phyloP scores from a whole-genome alignment of 2,113 vertebrate genomes.

The Cololabis saira region DNA sequence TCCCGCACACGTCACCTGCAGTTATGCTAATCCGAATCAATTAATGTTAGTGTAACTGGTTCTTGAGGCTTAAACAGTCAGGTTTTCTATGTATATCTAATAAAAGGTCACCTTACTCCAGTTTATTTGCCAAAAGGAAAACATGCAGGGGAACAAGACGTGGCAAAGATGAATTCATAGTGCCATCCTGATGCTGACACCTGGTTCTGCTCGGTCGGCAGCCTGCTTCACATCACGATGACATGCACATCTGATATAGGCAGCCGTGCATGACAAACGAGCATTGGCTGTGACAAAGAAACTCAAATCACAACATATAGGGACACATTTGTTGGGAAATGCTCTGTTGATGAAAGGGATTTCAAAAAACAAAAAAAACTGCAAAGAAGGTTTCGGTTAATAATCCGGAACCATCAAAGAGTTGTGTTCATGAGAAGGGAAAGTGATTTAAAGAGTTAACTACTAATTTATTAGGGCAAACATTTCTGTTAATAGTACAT shows the following conservation, averaged over 20 bases:
- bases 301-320: slow-evolving; percentile 10
- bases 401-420: not conserved
- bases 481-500: slow-evolving; percentile 42
- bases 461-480: slow-evolving; percentile 59
- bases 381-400: not conserved
- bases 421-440: not conserved
- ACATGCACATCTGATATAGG: slow-evolving; percentile 13
- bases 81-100: slow-evolving; percentile 51
- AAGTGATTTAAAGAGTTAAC: slow-evolving; percentile 57
- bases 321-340: slow-evolving; percentile 35
- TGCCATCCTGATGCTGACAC: slow-evolving; percentile 38
- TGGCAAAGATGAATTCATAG: slow-evolving; percentile 53
- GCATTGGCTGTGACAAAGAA: slow-evolving; percentile 43
- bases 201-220: slow-evolving; percentile 48
- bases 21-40: slow-evolving; percentile 55
- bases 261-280: slow-evolving; percentile 48
- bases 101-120: slow-evolving; percentile 67
- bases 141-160: slow-evolving; percentile 40
- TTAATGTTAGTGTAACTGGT: slow-evolving; percentile 60
- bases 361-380: not conserved
- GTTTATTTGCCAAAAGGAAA: slow-evolving; percentile 69
- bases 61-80: slow-evolving; percentile 50
- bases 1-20: slow-evolving; percentile 40
- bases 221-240: slow-evolving; percentile 1
- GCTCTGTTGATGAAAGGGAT: slow-evolving; percentile 12